Conservation (phyloP, 2,113 vertebrate species). For the Megalops atlanticus region DNA sequence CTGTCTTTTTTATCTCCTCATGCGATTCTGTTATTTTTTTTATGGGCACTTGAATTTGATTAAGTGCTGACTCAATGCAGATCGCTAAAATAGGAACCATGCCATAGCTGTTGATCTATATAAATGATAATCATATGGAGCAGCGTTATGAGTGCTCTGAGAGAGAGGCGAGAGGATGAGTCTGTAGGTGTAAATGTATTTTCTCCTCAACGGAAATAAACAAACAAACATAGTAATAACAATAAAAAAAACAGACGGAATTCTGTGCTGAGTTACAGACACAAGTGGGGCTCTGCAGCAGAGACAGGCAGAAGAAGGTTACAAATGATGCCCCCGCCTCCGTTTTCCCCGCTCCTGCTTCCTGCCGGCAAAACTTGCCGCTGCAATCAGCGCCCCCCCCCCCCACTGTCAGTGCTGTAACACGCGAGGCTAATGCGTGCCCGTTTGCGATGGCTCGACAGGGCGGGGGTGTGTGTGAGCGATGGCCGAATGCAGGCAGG, state of each 20-base stretch:
- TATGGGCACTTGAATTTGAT: constrained; percentile 21
- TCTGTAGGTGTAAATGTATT: constrained; percentile 34
- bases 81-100: constrained; percentile 38
- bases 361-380: no score
- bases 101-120: constrained; percentile 39
- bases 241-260: constrained; percentile 37
- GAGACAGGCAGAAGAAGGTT: background rate
- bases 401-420: constrained; percentile 6
- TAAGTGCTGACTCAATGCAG: constrained; percentile 28
- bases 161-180: constrained; percentile 4
- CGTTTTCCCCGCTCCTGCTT: constrained; percentile 10
- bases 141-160: constrained; percentile 31
- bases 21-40: constrained; percentile 1
- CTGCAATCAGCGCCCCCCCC: background rate
- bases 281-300: background rate
- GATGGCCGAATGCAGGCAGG: constrained; percentile 46
- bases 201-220: constrained; percentile 39
- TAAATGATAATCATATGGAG: constrained; percentile 40
- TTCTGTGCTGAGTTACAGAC: constrained; percentile 38
- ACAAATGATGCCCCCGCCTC: constrained; percentile 18
- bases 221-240: constrained; percentile 40
- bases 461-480: constrained; percentile 40
- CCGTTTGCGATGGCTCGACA: constrained; percentile 33
- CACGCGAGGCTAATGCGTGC: constrained; percentile 35
- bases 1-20: background rate